Percentiles rank a stretch among this genome's conserved stretches.
These are phyloP conservation scores for Venturia canescens DNA, from an alignment of 1,140 invertebrate genomes.

Conservation along the genomic window DNA sequence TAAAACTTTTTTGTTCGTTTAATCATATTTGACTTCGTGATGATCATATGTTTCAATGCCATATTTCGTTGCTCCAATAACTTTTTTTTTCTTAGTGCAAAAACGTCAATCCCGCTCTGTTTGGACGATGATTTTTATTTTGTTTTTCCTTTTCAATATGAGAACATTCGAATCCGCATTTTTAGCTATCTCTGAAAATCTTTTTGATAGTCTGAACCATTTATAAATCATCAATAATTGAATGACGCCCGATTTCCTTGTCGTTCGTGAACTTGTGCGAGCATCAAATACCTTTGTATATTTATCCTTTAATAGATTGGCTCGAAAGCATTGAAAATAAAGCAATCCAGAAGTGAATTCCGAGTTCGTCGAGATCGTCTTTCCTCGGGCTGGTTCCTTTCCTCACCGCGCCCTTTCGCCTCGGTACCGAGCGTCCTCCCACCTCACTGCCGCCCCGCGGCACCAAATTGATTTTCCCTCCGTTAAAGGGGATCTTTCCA, in stretches of 20 bases:
- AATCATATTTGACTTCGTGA: no score
- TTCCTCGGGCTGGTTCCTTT: slow-evolving; percentile 55
- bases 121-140: neutral
- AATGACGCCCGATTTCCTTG: neutral
- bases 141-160: neutral
- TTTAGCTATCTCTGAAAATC: neutral
- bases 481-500: slow-evolving; percentile 66
- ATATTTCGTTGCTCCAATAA: no score
- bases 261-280: neutral
- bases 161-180: neutral
- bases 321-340: neutral
- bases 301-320: neutral
- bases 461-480: slow-evolving; percentile 67
- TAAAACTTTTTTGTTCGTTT: no score
- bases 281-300: neutral
- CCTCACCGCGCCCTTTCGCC: slow-evolving; percentile 53
- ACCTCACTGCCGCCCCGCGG: slow-evolving; percentile 54
- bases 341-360: slow-evolving; percentile 47
- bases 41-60: no score
- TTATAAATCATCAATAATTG: neutral
- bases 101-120: neutral
- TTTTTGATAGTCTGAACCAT: neutral
- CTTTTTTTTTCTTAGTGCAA: no score
- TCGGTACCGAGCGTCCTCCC: slow-evolving; percentile 55
- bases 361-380: slow-evolving; percentile 43